Percentiles rank a stretch among this genome's conserved stretches.
phyloP scores from a whole-genome alignment of 2,113 vertebrate genomes.

The Prochilodus magdalenae region DNA sequence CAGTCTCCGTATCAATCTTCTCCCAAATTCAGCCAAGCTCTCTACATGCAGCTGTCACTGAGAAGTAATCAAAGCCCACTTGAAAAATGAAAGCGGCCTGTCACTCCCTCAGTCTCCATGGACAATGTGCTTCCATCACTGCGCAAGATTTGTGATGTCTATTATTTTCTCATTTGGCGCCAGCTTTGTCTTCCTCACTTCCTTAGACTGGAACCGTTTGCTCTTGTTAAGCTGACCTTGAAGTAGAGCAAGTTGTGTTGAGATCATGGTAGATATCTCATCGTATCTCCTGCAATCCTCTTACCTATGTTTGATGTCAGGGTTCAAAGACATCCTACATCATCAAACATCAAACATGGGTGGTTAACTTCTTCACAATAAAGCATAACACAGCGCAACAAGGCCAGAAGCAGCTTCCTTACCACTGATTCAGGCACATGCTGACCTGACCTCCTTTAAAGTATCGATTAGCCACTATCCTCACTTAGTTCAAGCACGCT shows the following conservation, averaged over 20 bases:
- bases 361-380: too few species aligned
- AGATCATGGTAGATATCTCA: neutral
- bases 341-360: neutral
- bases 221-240: neutral
- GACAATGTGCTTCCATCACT: slow-evolving; percentile 4
- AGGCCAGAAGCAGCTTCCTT: neutral
- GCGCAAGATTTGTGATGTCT: slow-evolving; percentile 17
- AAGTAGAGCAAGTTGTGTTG: neutral
- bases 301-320: neutral
- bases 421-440: neutral
- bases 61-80: neutral
- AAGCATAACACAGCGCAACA: slow-evolving; percentile 12
- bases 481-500: neutral
- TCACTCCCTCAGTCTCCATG: neutral
- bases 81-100: neutral
- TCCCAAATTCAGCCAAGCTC: neutral
- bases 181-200: neutral
- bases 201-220: neutral
- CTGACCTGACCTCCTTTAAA: neutral
- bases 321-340: neutral
- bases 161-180: slow-evolving; percentile 11
- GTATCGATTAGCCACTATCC: neutral
- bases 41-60: neutral
- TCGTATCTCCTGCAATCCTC: neutral
- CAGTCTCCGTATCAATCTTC: neutral